Base-by-base conservation (phyloP, 2,888 invertebrate genomes). In the Apantesis nais region DNA sequence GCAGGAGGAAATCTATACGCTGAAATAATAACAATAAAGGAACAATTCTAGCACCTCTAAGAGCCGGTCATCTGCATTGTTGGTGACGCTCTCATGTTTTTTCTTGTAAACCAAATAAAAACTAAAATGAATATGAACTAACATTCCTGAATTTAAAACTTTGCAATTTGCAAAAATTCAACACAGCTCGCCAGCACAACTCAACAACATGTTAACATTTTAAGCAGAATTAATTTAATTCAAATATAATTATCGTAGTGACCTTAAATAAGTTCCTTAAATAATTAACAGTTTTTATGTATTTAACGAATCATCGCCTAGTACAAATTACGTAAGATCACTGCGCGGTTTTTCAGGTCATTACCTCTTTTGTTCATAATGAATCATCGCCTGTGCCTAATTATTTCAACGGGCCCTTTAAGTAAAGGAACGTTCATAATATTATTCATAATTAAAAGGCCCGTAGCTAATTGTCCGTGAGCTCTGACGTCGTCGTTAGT, bases 371-470 rank as follows among this genome's bases (percentile, higher is more conserved):
- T 93, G 90, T 90, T 85, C 76, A 71, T 85, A 87, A 88, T 89
- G 90, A 91, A 90, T 91, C 89, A 90, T 83, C 86, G 85, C 81
- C 86, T 88, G 88, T 74, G 89, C 88, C 90, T 93, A 93, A 94
- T 93, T 93, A 92, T 91, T 89, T 89, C 83, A 84, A 85, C 88
- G 85, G 75, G 85, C 86, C 85, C 88, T 89, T 89, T 88, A 86
- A 88, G 84, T 86, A 85, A 85, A 86, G 86, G 89, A 87, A 89
- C 86, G 83, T 87, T 88, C 87, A 89, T 92, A 89, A 92, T 91
- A 92, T 92, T 91, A 90, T 89, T 87, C 87, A 88, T 90, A 92
- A 93, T 93, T 92, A 93, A 90, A 92, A 89, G 90, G 88, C 83
- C 86, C 86, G 78, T 78, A 88, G 88, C 87, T 93, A 94, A 94